Conservation (phyloP, 2,797 vertebrate genomes). For the Molossus alvarezi region DNA sequence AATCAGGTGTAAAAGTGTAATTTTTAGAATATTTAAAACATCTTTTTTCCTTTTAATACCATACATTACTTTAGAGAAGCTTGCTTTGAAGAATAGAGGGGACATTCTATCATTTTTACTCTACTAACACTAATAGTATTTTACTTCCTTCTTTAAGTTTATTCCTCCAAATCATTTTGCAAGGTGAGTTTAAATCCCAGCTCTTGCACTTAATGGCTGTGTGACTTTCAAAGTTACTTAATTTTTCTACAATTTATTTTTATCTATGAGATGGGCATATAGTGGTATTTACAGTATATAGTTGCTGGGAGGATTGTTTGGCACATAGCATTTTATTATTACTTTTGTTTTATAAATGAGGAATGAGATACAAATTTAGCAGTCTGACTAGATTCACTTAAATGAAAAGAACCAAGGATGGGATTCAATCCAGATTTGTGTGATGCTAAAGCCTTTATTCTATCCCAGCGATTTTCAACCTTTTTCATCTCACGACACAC, state of each 20-base stretch:
- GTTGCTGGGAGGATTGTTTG: slow-evolving; percentile 48
- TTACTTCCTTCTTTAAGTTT: slow-evolving; percentile 60
- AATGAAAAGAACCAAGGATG: slow-evolving; percentile 58
- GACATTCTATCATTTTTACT: slow-evolving; percentile 5
- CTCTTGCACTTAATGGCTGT: slow-evolving; percentile 1
- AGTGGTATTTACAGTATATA: slow-evolving; percentile 59
- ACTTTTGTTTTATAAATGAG: slow-evolving; percentile 66
- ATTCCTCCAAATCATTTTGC: slow-evolving; percentile 66
- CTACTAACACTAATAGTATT: slow-evolving; percentile 21
- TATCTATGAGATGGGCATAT: slow-evolving; percentile 38
- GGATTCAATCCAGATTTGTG: slow-evolving; percentile 60
- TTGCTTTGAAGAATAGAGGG: slow-evolving; percentile 48
- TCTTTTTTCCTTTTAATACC: background rate
- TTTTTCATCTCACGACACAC: background rate
- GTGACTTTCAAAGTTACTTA: slow-evolving; percentile 63
- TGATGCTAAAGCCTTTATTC: slow-evolving; percentile 49
- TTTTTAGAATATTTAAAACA: slow-evolving; percentile 22
- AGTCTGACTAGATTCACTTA: slow-evolving; percentile 60
- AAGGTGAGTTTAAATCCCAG: slow-evolving; percentile 59
- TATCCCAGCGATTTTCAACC: background rate
- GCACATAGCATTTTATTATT: slow-evolving; percentile 5
- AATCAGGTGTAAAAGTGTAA: slow-evolving; percentile 55
- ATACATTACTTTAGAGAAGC: slow-evolving; percentile 30
- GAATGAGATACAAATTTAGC: slow-evolving; percentile 54
- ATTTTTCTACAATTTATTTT: slow-evolving; percentile 58